Percentiles rank a stretch among this genome's conserved stretches.
Conservation (phyloP, 2,888 invertebrate genomes). For the Metalampra italica region DNA sequence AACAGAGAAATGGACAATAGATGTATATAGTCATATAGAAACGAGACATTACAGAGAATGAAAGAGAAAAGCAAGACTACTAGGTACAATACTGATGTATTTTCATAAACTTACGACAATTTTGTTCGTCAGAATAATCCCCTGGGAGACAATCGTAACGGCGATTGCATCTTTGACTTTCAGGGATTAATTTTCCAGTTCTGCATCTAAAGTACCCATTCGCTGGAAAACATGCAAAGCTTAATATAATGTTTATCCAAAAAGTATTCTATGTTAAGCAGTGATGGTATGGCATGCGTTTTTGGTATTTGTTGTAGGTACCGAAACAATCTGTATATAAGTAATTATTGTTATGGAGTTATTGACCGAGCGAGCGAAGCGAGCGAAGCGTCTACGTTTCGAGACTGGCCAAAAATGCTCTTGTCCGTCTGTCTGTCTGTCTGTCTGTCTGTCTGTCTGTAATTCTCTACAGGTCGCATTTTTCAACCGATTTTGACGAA, state of each 20-base stretch:
- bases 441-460: too few relatives aligned
- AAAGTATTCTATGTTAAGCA: neutral
- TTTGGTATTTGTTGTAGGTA: neutral
- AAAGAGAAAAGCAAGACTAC: neutral
- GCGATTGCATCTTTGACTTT: constrained; percentile 80
- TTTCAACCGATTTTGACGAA: too few relatives aligned
- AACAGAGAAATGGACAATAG: neutral
- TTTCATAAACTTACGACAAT: constrained; percentile 83
- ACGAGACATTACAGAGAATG: neutral
- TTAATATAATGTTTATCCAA: constrained; percentile 15
- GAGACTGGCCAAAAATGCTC: too few relatives aligned
- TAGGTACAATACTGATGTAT: neutral
- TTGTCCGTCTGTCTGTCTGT: too few relatives aligned
- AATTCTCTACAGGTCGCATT: too few relatives aligned
- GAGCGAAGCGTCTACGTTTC: too few relatives aligned
- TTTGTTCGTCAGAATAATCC: constrained; percentile 86
- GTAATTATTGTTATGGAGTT: too few relatives aligned
- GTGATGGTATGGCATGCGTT: neutral
- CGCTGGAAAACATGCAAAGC: constrained; percentile 64
- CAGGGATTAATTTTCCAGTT: constrained; percentile 79
- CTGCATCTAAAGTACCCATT: constrained; percentile 81
- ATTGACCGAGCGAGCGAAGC: too few relatives aligned
- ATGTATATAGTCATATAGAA: neutral
- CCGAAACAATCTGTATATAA: neutral
- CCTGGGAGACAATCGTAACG: constrained; percentile 80